Base-by-base conservation (phyloP, 2,113 vertebrate species). In the Nothobranchius furzeri region DNA sequence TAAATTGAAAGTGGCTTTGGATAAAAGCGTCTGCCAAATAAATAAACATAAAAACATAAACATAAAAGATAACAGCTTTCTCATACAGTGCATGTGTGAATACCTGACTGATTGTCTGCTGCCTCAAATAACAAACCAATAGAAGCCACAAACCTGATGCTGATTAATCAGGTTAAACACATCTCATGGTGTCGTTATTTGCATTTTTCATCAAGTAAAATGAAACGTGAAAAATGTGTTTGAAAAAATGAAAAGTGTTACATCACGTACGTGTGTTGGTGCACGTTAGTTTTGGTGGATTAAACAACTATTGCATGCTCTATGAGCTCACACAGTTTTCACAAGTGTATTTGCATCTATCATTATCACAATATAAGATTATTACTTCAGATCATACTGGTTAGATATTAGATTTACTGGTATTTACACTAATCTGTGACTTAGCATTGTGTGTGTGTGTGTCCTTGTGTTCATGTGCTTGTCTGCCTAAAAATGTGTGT, bases 391-490 rank as follows among this genome's bases (percentile, higher is more conserved):
- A 12, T 48, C 0, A 8, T 12, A 11, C 36, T 36, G 36, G 36
- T 37, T 37, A 37, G 7, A 37, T 46, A 79, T 60, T 53, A 65
- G 58, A 12, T 70, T 45, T 52, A 58, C 24, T 24, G 17, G 71
- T 58, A 52, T 67, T 67, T 54, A 25, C 54, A 46, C 62, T 60
- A 64, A 65, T 79, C 64, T 83, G 55, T 75, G 82, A 52, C 58
- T 70, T 51, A 49, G 61, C 73, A 66, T 49, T 30, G 55, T 68
- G 59, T 73, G 45, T 53, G 53, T 57, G 40, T 66, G n/a, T 8
- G 65, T 58, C 43, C 4, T 67, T 86, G 77, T 83, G 70, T 84
- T 11, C n/a, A 71, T 81, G 85, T 85, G 85, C 87, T 81, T 57
- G 48, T 30, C 30, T 30, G 30, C 30, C 30, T 30, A 30, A 30